phyloP scores from a whole-genome alignment of 2,797 vertebrate species.

The Chelidonichthys spinosus region DNA sequence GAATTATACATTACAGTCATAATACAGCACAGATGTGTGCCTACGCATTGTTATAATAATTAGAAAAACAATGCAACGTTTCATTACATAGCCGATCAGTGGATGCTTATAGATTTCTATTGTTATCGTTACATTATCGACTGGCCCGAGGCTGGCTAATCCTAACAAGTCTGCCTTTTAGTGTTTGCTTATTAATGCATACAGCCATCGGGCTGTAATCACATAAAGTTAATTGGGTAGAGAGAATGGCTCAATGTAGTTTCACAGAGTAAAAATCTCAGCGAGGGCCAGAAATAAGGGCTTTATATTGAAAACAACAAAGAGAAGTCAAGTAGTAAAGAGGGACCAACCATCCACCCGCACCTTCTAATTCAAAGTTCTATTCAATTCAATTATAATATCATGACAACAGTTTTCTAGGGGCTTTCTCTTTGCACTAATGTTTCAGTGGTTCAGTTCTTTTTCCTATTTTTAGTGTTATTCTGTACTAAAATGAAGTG shows the following conservation, averaged over 20 bases:
- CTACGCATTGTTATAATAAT: background rate
- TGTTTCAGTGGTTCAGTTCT: too few relatives aligned
- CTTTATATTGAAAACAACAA: background rate
- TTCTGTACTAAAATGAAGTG: too few relatives aligned
- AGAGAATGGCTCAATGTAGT: conserved; percentile 3
- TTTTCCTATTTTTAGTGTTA: too few relatives aligned
- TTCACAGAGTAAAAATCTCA: conserved; percentile 1
- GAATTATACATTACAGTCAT: background rate
- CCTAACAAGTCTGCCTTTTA: conserved; percentile 9
- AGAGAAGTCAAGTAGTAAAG: background rate
- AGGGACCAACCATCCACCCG: background rate
- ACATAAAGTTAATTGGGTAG: conserved; percentile 19
- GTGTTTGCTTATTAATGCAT: conserved; percentile 13
- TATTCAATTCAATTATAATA: too few relatives aligned
- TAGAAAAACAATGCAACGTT: background rate
- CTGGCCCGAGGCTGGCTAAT: background rate
- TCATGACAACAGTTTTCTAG: too few relatives aligned
- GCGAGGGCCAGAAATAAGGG: background rate
- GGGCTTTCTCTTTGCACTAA: too few relatives aligned
- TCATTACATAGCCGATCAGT: background rate
- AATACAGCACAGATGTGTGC: background rate
- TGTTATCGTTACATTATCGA: conserved; percentile 2
- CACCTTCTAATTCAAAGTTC: background rate
- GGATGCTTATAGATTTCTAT: background rate
- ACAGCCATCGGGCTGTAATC: conserved; percentile 5